These are phyloP conservation scores for Ibycter americanus DNA, from an alignment of 2,797 vertebrate genomes.

Conservation along the genomic window DNA sequence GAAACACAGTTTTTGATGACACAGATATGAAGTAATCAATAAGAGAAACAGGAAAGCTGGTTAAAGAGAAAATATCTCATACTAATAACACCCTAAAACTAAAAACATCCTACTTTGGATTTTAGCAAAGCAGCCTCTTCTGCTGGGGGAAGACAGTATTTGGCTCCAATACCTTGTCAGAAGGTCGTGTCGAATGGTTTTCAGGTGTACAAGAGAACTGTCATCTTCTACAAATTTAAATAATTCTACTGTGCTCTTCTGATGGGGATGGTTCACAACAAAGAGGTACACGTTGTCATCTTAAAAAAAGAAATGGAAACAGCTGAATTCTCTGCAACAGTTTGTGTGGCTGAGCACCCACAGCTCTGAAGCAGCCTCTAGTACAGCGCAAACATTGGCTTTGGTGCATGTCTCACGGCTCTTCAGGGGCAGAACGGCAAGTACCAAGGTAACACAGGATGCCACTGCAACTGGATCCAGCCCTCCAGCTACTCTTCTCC, in stretches of 20 bases:
- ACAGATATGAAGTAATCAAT: neutral
- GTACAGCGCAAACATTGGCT: neutral
- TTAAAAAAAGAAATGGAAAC: constrained; percentile 47
- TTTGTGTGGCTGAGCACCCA: neutral
- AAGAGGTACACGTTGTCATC: constrained; percentile 86
- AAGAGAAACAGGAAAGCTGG: neutral
- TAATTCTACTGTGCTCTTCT: constrained; percentile 86
- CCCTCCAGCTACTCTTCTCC: neutral
- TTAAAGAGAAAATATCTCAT: neutral
- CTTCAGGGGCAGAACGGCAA: neutral
- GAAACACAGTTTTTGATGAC: neutral
- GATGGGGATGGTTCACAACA: constrained; percentile 89
- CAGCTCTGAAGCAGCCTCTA: neutral
- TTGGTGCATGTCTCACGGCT: neutral
- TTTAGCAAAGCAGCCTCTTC: neutral
- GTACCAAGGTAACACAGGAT: neutral
- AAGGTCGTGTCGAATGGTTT: constrained; percentile 87
- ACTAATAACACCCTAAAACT: neutral
- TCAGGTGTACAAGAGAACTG: constrained; percentile 82
- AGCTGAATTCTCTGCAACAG: neutral
- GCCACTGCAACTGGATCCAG: neutral
- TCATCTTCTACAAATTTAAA: constrained; percentile 87
- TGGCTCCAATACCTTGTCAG: constrained; percentile 81
- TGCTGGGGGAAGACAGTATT: neutral
- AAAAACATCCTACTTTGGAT: neutral